Percentiles rank a stretch among this genome's conserved stretches.
Conservation (phyloP, 1,140 invertebrate species). For the Lordiphosa clarofinis region DNA sequence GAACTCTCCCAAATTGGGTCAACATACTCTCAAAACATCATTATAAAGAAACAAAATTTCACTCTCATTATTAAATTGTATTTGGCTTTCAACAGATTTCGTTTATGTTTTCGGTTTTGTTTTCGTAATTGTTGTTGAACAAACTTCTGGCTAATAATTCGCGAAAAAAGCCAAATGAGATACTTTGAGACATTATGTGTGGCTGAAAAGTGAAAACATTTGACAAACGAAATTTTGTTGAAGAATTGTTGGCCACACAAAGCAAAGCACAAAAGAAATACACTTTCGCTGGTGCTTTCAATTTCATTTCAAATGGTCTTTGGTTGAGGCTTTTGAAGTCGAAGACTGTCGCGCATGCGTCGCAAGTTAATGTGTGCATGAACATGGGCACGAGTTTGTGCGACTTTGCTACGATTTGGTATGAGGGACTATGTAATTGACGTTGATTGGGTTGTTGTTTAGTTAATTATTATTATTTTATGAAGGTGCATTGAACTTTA, state of each 20-base stretch:
- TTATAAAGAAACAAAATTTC: conserved; percentile 27
- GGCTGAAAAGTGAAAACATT: conserved; percentile 54
- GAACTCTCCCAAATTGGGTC: conserved; percentile 37
- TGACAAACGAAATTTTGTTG: conserved; percentile 65
- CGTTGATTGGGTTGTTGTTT: conserved; percentile 15
- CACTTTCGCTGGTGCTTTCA: conserved; percentile 74
- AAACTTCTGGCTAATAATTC: conserved; percentile 43
- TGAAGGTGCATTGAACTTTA: conserved; percentile 22
- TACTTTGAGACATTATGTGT: conserved; percentile 11
- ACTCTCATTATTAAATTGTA: conserved; percentile 51
- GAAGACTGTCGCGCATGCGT: conserved; percentile 44
- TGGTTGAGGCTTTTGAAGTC: conserved; percentile 15
- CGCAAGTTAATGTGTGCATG: conserved; percentile 23
- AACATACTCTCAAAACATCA: conserved; percentile 17
- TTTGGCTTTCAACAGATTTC: conserved; percentile 20
- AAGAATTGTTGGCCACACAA: conserved; percentile 49
- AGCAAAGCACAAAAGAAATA: conserved; percentile 41
- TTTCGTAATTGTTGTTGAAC: conserved; percentile 33
- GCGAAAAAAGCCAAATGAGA: conserved; percentile 13
- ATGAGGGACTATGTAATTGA: conserved; percentile 16
- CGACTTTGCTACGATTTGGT: conserved; percentile 2
- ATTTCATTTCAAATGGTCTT: conserved; percentile 66
- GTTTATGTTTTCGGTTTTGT: no score
- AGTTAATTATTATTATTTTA: neutral
- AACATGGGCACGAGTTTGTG: conserved; percentile 34